A percentile compares a stretch with the other conserved stretches of the same genome.
phyloP scores from a whole-genome alignment of 2,797 vertebrate genomes.

The Alcedo quadribrachys region DNA sequence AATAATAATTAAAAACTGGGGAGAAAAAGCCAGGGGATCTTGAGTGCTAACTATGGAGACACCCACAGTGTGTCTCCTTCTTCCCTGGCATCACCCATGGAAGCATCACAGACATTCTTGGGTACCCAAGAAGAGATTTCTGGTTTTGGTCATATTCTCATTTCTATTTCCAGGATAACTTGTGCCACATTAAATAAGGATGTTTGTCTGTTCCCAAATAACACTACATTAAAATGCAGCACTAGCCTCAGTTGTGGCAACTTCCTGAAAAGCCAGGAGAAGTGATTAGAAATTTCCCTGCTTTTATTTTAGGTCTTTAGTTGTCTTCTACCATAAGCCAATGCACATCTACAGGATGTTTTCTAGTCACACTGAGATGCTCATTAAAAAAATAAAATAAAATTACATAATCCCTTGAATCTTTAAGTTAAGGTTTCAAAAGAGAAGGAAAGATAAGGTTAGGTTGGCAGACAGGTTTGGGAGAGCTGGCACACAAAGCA shows the following conservation, averaged over 20 bases:
- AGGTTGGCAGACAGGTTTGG: neutral
- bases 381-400: neutral
- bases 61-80: neutral
- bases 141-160: neutral
- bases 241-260: neutral
- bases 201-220: neutral
- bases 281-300: neutral
- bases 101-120: neutral
- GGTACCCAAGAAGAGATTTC: neutral
- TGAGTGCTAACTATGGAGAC: neutral
- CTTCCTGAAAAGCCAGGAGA: neutral
- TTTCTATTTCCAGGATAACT: neutral
- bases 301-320: neutral
- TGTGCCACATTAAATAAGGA: neutral
- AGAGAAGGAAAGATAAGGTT: neutral
- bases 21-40: neutral
- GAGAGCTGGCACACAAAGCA: neutral
- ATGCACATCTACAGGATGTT: neutral
- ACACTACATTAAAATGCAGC: neutral
- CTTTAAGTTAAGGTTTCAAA: neutral
- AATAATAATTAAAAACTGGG: neutral
- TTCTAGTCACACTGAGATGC: neutral
- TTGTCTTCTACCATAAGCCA: neutral
- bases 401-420: neutral
- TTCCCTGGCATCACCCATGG: neutral